phyloP scores from a whole-genome alignment of 2,888 invertebrate genomes.

The Flexamia atlantica region DNA sequence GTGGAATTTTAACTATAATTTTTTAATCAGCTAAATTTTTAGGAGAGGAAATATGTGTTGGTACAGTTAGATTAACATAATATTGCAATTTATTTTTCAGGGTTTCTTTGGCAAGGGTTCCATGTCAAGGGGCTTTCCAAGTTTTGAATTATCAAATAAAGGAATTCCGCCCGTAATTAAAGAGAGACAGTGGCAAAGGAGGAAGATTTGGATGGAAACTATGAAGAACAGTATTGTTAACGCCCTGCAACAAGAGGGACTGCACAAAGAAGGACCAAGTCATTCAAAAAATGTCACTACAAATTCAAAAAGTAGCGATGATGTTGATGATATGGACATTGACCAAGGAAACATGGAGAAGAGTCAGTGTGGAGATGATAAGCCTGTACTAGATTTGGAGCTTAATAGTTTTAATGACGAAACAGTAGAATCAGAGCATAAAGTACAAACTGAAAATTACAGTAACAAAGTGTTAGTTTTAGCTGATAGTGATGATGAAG shows the following conservation, averaged over 20 bases:
- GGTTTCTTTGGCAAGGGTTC: conserved; percentile 89
- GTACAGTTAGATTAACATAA: no score
- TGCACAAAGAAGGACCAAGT: not conserved
- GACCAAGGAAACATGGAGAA: not conserved
- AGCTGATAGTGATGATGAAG: conserved; percentile 82
- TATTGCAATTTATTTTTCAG: conserved; percentile 69
- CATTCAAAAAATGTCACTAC: not conserved
- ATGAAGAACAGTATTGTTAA: conserved; percentile 69
- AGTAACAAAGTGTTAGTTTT: conserved; percentile 78
- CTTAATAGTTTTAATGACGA: not conserved
- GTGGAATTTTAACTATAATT: no score
- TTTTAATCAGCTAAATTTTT: no score
- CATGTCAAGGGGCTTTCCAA: conserved; percentile 79
- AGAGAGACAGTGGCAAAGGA: conserved; percentile 79
- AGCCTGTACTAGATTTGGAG: not conserved
- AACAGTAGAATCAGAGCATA: conserved; percentile 13
- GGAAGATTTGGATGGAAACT: conserved; percentile 78
- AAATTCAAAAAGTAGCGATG: not conserved
- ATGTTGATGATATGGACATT: conserved; percentile 3
- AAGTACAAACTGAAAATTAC: conserved; percentile 65
- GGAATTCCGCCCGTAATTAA: conserved; percentile 77
- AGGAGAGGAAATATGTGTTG: no score
- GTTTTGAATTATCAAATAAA: conserved; percentile 74
- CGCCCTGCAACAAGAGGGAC: not conserved
- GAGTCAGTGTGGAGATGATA: not conserved